phyloP scores from a whole-genome alignment of 2,888 invertebrate genomes.

The Caenorhabditis parvicauda region DNA sequence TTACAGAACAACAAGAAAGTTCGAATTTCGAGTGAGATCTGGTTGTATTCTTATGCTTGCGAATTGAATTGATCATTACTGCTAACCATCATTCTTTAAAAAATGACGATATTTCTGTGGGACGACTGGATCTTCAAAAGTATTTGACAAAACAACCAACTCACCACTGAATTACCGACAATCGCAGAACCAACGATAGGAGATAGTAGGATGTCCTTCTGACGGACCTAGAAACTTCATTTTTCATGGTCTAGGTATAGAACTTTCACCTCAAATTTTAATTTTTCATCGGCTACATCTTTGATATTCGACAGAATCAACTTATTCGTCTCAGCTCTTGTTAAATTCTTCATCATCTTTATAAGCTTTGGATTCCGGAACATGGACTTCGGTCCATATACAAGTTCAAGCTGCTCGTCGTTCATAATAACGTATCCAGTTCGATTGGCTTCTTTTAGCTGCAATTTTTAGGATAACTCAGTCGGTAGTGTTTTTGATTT shows the following conservation, averaged over 20 bases:
- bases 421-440: conserved; percentile 50
- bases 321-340: conserved; percentile 6
- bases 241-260: not conserved
- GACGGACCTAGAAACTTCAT: conserved; percentile 1
- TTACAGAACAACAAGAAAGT: too few relatives aligned
- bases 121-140: not conserved
- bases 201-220: conserved; percentile 27
- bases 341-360: conserved; percentile 8
- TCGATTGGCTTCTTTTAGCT: conserved; percentile 43
- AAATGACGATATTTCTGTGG: too few relatives aligned
- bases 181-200: conserved; percentile 18
- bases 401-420: conserved; percentile 34
- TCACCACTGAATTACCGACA: conserved; percentile 6
- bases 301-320: conserved; percentile 21
- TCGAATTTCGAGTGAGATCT: too few relatives aligned
- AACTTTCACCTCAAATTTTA: conserved; percentile 19
- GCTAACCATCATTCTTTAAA: too few relatives aligned
- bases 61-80: too few relatives aligned
- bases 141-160: conserved; percentile 10
- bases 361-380: conserved; percentile 29
- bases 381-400: conserved; percentile 48
- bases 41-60: too few relatives aligned
- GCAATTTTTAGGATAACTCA: not conserved
- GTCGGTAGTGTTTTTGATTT: not conserved
- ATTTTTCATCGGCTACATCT: conserved; percentile 19